phyloP scores from a whole-genome alignment of 2,888 invertebrate species.

The Volucella zonaria region DNA sequence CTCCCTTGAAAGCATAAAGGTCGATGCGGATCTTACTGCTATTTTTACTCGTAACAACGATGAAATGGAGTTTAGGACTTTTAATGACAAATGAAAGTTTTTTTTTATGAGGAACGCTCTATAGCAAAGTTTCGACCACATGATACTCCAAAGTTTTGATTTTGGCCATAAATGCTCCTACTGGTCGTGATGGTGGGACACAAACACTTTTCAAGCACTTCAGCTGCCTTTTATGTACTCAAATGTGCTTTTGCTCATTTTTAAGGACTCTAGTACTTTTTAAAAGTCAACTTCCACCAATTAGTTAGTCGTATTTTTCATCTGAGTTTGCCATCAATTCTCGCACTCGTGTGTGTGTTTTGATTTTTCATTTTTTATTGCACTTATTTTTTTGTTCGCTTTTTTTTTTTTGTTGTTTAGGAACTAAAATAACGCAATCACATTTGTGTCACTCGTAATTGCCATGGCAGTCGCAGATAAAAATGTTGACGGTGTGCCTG shows the following conservation, averaged over 20 bases:
- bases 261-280: neutral
- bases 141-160: slow-evolving; percentile 5
- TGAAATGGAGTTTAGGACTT: slow-evolving; percentile 14
- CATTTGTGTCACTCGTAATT: slow-evolving; percentile 23
- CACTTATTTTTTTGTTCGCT: neutral
- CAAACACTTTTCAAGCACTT: neutral
- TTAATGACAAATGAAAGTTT: slow-evolving; percentile 13
- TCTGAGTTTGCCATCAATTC: slow-evolving; percentile 1
- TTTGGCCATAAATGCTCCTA: neutral
- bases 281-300: slow-evolving; percentile 8
- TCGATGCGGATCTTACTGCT: neutral
- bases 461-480: slow-evolving; percentile 21
- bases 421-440: slow-evolving; percentile 35
- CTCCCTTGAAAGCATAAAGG: slow-evolving; percentile 1
- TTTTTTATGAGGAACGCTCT: slow-evolving; percentile 17
- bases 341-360: neutral
- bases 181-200: neutral
- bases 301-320: neutral
- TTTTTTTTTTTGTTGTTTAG: neutral
- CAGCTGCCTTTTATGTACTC: neutral
- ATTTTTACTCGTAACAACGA: neutral
- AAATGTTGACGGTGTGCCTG: slow-evolving; percentile 31
- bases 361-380: neutral
- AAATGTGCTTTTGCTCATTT: neutral
- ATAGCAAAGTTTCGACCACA: slow-evolving; percentile 28